phyloP scores from a whole-genome alignment of 2,113 vertebrate genomes.

The Hypanus sabinus region DNA sequence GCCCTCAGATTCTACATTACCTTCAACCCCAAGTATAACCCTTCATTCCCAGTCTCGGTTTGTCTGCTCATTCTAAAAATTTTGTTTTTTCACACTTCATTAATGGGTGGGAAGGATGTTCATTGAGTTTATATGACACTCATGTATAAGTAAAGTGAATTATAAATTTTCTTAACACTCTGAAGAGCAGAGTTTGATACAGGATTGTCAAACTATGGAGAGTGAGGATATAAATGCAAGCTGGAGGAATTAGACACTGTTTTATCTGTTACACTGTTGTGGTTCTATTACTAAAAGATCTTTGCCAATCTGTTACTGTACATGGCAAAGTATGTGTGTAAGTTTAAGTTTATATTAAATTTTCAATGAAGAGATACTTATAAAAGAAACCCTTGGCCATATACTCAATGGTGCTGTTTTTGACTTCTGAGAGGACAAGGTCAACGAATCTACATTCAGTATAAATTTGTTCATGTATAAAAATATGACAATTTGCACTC shows the following conservation, averaged over 20 bases:
- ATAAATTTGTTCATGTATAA: neutral
- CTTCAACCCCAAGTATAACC: neutral
- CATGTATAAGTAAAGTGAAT: neutral
- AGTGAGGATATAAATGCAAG: neutral
- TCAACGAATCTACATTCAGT: neutral
- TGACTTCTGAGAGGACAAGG: neutral
- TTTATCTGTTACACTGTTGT: neutral
- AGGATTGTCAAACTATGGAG: neutral
- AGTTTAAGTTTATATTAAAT: neutral
- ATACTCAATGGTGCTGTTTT: neutral
- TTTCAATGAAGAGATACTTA: neutral
- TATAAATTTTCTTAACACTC: neutral
- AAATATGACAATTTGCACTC: neutral
- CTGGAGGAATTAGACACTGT: neutral
- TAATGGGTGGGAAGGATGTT: neutral
- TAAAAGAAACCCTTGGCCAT: neutral
- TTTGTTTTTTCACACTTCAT: neutral
- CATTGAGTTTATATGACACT: neutral
- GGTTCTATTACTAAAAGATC: neutral
- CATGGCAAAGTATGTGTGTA: neutral
- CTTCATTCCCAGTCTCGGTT: neutral
- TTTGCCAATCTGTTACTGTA: neutral
- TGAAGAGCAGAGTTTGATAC: neutral
- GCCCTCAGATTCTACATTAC: neutral
- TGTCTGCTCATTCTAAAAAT: neutral